phyloP scores from a whole-genome alignment of 2,888 invertebrate genomes.

The Synergus umbraculus region DNA sequence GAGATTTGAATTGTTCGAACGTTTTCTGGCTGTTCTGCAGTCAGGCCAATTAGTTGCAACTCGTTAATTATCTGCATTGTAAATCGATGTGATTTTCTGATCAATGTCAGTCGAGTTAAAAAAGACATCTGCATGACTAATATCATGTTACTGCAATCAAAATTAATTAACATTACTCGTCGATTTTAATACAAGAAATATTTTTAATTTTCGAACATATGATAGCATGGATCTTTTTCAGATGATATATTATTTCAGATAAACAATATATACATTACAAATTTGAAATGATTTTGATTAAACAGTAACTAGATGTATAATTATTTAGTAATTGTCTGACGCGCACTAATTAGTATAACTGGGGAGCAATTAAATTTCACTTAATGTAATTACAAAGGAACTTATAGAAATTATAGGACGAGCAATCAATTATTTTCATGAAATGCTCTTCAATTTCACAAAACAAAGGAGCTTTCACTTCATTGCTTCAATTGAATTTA shows the following conservation, averaged over 20 bases:
- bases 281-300: too few species aligned
- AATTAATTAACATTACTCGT: too few species aligned
- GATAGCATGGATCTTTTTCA: too few species aligned
- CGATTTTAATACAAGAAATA: too few species aligned
- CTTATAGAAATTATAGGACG: slow-evolving; percentile 14
- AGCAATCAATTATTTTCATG: not conserved
- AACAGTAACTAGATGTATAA: too few species aligned
- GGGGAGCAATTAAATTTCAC: not conserved
- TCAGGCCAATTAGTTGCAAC: slow-evolving; percentile 31
- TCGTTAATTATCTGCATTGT: slow-evolving; percentile 36
- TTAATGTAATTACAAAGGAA: not conserved
- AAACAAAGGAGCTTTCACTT: slow-evolving; percentile 37
- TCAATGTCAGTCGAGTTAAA: slow-evolving; percentile 12
- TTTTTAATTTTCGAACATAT: too few species aligned
- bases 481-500: slow-evolving; percentile 37
- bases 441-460: slow-evolving; percentile 33
- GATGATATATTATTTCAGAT: too few species aligned
- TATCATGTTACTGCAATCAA: not conserved
- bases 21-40: slow-evolving; percentile 18
- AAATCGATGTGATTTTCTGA: slow-evolving; percentile 28
- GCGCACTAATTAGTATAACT: not conserved
- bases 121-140: slow-evolving; percentile 14
- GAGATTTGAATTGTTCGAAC: slow-evolving; percentile 28
- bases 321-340: slow-evolving; percentile 6
- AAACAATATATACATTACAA: too few species aligned